Conservation (phyloP, 1,140 invertebrate genomes). For the Gryon sp. region DNA sequence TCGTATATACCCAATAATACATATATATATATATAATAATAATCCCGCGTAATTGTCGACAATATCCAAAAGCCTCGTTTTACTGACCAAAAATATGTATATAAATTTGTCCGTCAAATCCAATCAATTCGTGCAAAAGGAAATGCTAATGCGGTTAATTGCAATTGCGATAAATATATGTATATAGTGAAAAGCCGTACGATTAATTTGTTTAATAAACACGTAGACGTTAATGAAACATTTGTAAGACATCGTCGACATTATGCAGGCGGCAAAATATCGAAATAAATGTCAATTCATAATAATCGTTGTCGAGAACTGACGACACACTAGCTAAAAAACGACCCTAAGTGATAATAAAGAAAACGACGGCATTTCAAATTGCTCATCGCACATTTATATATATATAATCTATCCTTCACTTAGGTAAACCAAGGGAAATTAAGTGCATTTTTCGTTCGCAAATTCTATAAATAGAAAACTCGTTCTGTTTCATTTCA, state of each 20-base stretch:
- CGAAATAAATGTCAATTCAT: conserved; percentile 29
- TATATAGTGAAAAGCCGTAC: conserved; percentile 15
- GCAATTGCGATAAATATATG: conserved; percentile 18
- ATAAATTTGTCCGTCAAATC: not conserved
- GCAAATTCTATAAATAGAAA: conserved; percentile 51
- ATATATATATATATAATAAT: no score
- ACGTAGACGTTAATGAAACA: conserved; percentile 42
- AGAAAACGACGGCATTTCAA: conserved; percentile 36
- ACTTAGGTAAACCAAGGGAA: no score
- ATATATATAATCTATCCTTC: no score
- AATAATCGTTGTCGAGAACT: conserved; percentile 30
- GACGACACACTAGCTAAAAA: conserved; percentile 27
- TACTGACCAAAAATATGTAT: conserved; percentile 13
- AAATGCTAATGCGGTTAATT: conserved; percentile 22
- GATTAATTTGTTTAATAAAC: conserved; percentile 33
- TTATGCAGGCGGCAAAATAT: conserved; percentile 26
- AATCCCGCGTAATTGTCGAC: conserved; percentile 11
- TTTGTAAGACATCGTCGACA: conserved; percentile 22
- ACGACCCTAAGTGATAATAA: conserved; percentile 38
- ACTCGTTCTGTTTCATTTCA: conserved; percentile 36
- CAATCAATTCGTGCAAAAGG: not conserved
- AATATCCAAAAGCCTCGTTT: not conserved
- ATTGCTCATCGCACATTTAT: conserved; percentile 17
- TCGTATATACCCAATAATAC: no score
- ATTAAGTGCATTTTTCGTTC: conserved; percentile 48